These are phyloP conservation scores for Frankliniella intonsa DNA, from an alignment of 2,888 invertebrate species.

Conservation along the genomic window DNA sequence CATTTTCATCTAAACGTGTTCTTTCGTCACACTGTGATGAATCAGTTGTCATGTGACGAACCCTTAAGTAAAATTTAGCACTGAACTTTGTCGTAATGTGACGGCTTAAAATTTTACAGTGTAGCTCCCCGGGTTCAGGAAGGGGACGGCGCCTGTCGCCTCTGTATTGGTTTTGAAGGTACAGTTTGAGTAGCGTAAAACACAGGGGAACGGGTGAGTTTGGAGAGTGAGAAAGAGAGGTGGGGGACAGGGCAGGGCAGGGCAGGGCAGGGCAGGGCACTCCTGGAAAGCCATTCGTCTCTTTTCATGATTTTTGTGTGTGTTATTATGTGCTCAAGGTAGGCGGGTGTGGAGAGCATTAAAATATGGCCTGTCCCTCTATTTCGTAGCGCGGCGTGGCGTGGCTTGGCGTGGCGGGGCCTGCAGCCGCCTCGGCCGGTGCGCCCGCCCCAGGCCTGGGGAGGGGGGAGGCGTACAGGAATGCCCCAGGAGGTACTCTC, in stretches of 20 bases:
- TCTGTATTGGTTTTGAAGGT: background rate
- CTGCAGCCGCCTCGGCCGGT: background rate
- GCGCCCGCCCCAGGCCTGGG: background rate
- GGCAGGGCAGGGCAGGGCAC: background rate
- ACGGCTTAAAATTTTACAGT: no score
- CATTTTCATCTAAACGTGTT: no score
- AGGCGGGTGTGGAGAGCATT: conserved; percentile 22
- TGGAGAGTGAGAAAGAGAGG: background rate
- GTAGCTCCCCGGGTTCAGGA: no score
- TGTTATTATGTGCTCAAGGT: conserved; percentile 17
- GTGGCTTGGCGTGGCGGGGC: background rate
- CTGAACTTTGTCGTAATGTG: no score
- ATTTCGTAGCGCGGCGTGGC: background rate
- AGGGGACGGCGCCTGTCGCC: no score
- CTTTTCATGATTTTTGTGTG: background rate
- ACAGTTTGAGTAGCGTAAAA: background rate
- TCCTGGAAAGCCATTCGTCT: conserved; percentile 5
- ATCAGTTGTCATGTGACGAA: no score
- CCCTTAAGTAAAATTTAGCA: no score
- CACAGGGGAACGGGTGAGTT: background rate
- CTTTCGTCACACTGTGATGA: no score
- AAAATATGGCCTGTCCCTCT: conserved; percentile 24
- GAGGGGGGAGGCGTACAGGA: background rate
- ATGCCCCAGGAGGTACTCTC: no score
- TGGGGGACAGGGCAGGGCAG: background rate